phyloP scores from a whole-genome alignment of 1,140 invertebrate species.

The Pristionchus pacificus region DNA sequence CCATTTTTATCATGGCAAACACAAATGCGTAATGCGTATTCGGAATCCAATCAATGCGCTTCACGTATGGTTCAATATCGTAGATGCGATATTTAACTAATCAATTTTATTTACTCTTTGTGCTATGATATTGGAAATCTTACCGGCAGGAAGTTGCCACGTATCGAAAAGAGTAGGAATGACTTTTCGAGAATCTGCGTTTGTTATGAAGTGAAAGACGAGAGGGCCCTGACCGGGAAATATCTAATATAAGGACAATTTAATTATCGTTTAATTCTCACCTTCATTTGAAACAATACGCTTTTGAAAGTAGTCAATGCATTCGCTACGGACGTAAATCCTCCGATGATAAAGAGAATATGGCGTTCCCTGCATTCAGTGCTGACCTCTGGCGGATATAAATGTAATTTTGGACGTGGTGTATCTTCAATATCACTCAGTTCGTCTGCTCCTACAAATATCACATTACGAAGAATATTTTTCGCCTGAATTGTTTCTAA shows the following conservation, averaged over 20 bases:
- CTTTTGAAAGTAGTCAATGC: constrained; percentile 2
- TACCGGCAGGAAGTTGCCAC: constrained; percentile 7
- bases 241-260: no score
- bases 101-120: no score
- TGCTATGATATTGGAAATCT: no score
- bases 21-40: constrained; percentile 15
- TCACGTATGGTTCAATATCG: constrained; percentile 1
- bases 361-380: constrained; percentile 5
- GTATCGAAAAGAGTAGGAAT: background rate
- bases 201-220: constrained; percentile 5
- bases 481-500: no score
- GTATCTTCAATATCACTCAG: no score
- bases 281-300: background rate
- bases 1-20: constrained; percentile 8
- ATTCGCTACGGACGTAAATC: background rate
- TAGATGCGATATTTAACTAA: background rate
- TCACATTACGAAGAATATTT: no score
- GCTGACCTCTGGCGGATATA: no score
- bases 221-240: no score
- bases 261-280: no score
- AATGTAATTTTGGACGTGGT: no score
- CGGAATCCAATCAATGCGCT: constrained; percentile 11
- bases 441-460: no score
- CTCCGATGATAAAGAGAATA: constrained; percentile 6
- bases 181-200: background rate